Evolutionary conservation across 2,113 vertebrate species (phyloP).

Genomic region (Eptatretus burgeri): DNA sequence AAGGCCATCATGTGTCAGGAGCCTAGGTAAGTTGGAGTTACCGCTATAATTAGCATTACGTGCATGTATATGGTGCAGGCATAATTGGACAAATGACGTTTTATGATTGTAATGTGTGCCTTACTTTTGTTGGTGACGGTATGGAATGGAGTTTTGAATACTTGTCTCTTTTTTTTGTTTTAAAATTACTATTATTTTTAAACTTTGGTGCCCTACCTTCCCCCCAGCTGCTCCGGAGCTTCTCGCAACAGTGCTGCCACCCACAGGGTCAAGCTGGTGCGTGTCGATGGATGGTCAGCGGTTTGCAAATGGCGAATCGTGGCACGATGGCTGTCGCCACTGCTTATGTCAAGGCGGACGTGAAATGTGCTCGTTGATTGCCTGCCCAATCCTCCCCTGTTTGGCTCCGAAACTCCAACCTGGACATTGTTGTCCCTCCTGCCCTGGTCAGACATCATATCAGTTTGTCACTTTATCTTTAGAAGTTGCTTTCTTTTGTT

Average conservation of each 20-base stretch:
- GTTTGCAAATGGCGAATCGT: background rate
- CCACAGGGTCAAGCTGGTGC: background rate
- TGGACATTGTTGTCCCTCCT: background rate
- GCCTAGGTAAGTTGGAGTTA: no score
- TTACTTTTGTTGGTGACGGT: no score
- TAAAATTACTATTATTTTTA: no score
- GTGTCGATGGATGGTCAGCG: conserved; percentile 3
- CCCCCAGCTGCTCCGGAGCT: background rate
- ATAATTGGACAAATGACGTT: no score
- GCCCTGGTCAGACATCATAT: background rate
- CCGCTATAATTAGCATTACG: no score
- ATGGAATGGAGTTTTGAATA: no score
- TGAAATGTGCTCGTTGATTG: conserved; percentile 2
- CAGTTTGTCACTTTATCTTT: no score
- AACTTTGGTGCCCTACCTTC: background rate
- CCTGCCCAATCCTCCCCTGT: background rate
- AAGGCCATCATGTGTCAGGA: no score
- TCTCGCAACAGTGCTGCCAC: background rate
- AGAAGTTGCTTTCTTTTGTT: no score
- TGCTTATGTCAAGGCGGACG: conserved; percentile 3
- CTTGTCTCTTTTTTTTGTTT: no score
- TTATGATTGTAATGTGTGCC: no score
- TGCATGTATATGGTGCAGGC: no score
- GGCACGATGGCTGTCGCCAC: conserved; percentile 5
- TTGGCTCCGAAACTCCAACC: background rate